Evolutionary conservation across 2,113 vertebrate genomes (phyloP).

Genomic region (Oxyura jamaicensis): DNA sequence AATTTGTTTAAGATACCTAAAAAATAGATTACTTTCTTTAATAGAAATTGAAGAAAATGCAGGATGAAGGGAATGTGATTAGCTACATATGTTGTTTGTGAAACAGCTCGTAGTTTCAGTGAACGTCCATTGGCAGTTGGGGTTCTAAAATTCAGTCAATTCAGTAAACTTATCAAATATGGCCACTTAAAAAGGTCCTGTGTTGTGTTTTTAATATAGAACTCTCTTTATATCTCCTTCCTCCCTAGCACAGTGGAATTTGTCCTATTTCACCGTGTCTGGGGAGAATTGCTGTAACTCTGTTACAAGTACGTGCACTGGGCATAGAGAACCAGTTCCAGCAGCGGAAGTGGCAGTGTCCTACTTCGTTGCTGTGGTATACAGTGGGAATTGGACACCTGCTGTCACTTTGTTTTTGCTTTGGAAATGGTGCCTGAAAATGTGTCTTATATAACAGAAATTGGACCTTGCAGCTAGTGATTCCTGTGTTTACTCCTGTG

Average conservation of each 20-base stretch:
- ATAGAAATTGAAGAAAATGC: not conserved
- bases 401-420: not conserved
- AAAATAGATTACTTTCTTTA: not conserved
- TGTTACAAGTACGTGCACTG: not conserved
- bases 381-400: not conserved
- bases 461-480: not conserved
- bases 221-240: rapidly evolving
- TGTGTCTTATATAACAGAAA: not conserved
- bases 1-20: not conserved
- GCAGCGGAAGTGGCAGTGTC: not conserved
- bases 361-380: not conserved
- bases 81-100: not conserved
- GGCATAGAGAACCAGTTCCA: not conserved
- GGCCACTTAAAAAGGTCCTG: too few relatives aligned
- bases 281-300: not conserved
- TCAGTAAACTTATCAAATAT: not conserved
- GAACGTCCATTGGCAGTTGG: not conserved
- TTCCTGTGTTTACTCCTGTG: not conserved
- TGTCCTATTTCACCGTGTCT: rapidly evolving
- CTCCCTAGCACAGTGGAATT: not conserved
- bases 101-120: not conserved
- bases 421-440: not conserved
- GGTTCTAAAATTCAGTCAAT: not conserved
- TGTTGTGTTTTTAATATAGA: not conserved
- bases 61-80: not conserved